Evolutionary conservation across 2,797 vertebrate species (phyloP), one percentile per base, ranked within the genome.

Genomic region (Bucorvus abyssinicus): DNA sequence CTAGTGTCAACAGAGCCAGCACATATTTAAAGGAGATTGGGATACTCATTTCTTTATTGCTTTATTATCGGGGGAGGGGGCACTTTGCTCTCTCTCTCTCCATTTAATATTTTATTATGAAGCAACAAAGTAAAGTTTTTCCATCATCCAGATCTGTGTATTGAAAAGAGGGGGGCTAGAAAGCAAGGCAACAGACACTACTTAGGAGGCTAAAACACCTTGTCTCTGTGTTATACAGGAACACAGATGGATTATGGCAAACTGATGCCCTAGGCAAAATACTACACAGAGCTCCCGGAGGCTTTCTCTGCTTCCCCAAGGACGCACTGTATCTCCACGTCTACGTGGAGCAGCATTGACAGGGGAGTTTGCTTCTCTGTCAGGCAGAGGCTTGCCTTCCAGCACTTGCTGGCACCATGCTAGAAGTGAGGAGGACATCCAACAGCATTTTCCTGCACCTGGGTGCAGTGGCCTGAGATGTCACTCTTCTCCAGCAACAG

Each of bases 1-100:
- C 22, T 69, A 82, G 14, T 57, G 84, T 94, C 89, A 93, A 88
- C 52, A 94, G 52, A 89, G 56, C 36, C 59, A 59, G 77, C 45
- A 87, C 88, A 88, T 84, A 86, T 67, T 94, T 86, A 87, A 84
- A 79, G 82, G 59, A 90, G 38, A 88, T 55, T 91, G 63, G 9
- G 56, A 76, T 91, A 70, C 56, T 84, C 14, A 64, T 93, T 90
- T 91, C 77, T 94, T 82, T 50, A 27, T 84, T 81, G 59, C 50
- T 85, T 75, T 89, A n/a, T n/a, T 86, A 1, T 27, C 3, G 2
- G 23, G 30, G 23, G 23, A 88, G 29, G 26, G 64, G 32, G 7
- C 32, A 70, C 5, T 94, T 74, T 11, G 30, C 17, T 89, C 60
- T 68, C 61, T 78, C 8, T 80, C 30, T 85, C 78, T 83, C 61